These are phyloP conservation scores for Tenrec ecaudatus DNA, from an alignment of 2,113 vertebrate genomes.

Conservation along the genomic window DNA sequence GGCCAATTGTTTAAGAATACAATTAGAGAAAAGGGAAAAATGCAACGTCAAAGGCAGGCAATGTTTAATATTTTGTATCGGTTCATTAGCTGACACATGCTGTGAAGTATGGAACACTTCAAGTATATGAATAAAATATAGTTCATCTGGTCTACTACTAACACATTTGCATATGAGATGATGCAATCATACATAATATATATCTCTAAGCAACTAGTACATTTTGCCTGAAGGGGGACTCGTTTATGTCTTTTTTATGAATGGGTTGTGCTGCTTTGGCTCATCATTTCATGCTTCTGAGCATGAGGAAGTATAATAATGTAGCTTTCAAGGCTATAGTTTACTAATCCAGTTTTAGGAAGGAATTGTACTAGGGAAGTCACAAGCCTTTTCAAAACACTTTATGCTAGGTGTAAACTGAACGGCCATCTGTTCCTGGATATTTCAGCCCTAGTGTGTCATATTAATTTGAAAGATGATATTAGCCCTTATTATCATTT, in stretches of 20 bases:
- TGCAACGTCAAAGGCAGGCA: constrained; percentile 25
- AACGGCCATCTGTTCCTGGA: constrained; percentile 46
- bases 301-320: neutral
- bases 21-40: neutral
- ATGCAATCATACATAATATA: neutral
- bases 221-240: neutral
- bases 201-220: neutral
- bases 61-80: neutral
- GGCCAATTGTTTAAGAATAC: neutral
- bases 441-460: neutral
- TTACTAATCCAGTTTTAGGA: neutral
- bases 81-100: neutral
- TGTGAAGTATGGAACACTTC: neutral
- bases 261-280: neutral
- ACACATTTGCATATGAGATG: neutral
- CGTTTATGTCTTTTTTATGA: neutral
- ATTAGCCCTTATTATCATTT: constrained; percentile 33
- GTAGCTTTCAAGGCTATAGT: neutral
- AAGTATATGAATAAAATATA: neutral
- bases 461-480: constrained; percentile 54
- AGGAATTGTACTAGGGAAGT: neutral
- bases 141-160: neutral
- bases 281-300: neutral
- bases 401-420: neutral
- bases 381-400: neutral